Percentiles rank a stretch among this genome's conserved stretches.
Evolutionary conservation across 2,797 vertebrate species (phyloP).

Genomic region (Mormyrus hasselquistii): DNA sequence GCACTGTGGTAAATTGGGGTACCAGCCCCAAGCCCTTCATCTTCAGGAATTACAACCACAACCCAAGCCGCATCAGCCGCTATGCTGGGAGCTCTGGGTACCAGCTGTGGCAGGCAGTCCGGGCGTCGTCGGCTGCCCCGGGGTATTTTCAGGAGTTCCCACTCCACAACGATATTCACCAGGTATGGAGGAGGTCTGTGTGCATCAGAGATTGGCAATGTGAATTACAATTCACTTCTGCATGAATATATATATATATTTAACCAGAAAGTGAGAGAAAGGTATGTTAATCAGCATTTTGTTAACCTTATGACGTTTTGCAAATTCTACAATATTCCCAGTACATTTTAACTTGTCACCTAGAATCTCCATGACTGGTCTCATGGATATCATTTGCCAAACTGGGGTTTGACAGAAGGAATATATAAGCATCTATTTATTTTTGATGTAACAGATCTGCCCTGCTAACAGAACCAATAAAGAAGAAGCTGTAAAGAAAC

Average conservation of each 20-base stretch:
- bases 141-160: constrained; percentile 67
- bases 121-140: constrained; percentile 65
- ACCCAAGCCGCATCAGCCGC: constrained; percentile 55
- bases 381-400: background rate
- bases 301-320: background rate
- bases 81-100: constrained; percentile 57
- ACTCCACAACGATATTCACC: constrained; percentile 64
- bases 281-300: background rate
- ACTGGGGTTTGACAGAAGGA: background rate
- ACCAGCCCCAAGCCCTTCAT: constrained; percentile 62
- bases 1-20: constrained; percentile 66
- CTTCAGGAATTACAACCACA: constrained; percentile 68
- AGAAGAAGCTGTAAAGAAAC: background rate
- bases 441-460: background rate
- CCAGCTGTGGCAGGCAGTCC: constrained; percentile 64
- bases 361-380: background rate
- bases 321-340: background rate
- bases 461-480: background rate
- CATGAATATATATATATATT: background rate
- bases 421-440: background rate
- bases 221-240: background rate
- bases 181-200: constrained; percentile 43
- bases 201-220: background rate
- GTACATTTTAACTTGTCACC: background rate
- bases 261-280: background rate